Evolutionary conservation across 2,797 vertebrate species (phyloP), one percentile per base, ranked within the genome.

Genomic region (Netta rufina): DNA sequence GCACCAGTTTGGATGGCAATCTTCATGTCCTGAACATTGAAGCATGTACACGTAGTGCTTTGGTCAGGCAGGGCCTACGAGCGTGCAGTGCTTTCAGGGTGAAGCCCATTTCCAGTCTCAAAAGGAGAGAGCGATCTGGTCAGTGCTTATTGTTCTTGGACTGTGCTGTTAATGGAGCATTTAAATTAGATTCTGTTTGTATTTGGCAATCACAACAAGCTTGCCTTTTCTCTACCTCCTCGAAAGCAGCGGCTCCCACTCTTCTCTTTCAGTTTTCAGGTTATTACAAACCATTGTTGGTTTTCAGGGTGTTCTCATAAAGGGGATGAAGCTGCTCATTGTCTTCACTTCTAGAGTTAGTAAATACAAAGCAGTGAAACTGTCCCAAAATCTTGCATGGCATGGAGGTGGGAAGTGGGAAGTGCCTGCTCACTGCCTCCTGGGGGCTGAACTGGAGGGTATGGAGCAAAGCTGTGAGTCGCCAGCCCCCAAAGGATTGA

Each of bases 301-400:
- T 62, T 84, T 36, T 92, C 0, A 0, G 62, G 32, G 27, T 90
- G 41, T 61, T 64, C 67, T 93, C 36, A 21, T 57, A 54, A 78
- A 71, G 43, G 47, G 70, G 73, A 25, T 64, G 74, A 93, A 89
- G 36, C 36, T 89, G 79, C 33, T 79, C 70, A 8, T 56, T 79
- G 49, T 16, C 43, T 74, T 87, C 4, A 17, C 1, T 89, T 87
- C 56, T 60, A 74, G 43, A n/a, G 33, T 77, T 84, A 43, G 33
- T 73, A 81, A 81, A 70, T 53, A 20, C 21, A 39, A 66, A 79
- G 47, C 8, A 51, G 30, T 0, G 1, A 82, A 89, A 90, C 2
- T 53, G 36, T 36, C 38, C 66, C 71, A 79, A 93, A 54, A 39
- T 15, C 14, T 39, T 13, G 33, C 60, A 41, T 72, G 58, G 32